phyloP scores from a whole-genome alignment of 2,888 invertebrate genomes.

The Cinara cedri region DNA sequence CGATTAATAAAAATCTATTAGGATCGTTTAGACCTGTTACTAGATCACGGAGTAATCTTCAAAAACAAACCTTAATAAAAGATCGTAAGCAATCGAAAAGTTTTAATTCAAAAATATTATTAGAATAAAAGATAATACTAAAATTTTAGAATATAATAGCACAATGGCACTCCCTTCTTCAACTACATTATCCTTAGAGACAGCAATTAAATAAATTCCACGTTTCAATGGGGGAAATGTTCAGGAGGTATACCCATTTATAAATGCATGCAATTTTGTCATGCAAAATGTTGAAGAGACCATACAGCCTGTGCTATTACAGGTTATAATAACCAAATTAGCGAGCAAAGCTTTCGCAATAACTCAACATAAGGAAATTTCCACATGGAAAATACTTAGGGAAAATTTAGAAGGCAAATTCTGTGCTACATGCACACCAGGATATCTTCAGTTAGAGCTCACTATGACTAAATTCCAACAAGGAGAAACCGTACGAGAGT shows the following conservation, averaged over 20 bases:
- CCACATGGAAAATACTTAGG: neutral
- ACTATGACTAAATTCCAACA: neutral
- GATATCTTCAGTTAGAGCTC: neutral
- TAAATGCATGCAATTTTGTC: neutral
- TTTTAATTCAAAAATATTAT: no score
- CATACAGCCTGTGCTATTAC: neutral
- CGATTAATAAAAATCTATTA: no score
- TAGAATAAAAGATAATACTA: no score
- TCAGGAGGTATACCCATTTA: neutral
- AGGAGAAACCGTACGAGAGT: conserved; percentile 9
- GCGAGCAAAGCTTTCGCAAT: conserved; percentile 1
- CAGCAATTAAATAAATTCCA: conserved; percentile 11
- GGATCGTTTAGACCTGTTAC: no score
- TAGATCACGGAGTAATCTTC: no score
- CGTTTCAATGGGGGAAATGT: conserved; percentile 6
- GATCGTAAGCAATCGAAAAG: no score
- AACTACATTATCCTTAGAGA: conserved; percentile 13
- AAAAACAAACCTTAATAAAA: no score
- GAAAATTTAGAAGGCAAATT: neutral
- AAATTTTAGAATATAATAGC: no score
- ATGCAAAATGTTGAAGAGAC: neutral
- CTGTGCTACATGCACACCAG: neutral
- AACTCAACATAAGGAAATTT: conserved; percentile 23
- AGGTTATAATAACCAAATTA: neutral
- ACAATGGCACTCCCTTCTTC: no score